A percentile compares a stretch with the other conserved stretches of the same genome.
Conservation (phyloP, 2,888 invertebrate genomes). For the Lochmaea capreae region DNA sequence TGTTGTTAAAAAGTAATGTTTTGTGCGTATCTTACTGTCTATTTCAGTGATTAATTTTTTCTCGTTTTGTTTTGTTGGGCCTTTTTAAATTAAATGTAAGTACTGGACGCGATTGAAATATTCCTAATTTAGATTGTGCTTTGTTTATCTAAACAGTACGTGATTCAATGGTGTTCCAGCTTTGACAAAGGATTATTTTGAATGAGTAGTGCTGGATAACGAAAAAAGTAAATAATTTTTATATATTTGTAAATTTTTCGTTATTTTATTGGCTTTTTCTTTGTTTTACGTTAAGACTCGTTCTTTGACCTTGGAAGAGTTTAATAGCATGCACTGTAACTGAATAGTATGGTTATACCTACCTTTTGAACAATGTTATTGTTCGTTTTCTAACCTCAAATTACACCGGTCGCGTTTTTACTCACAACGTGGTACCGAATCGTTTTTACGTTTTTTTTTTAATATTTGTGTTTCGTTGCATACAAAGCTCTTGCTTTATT, state of each 20-base stretch:
- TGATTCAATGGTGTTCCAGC: slow-evolving; percentile 39
- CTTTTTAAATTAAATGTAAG: slow-evolving; percentile 39
- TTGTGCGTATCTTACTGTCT: slow-evolving; percentile 31
- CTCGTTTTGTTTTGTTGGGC: slow-evolving; percentile 34
- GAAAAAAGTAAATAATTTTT: slow-evolving; percentile 46
- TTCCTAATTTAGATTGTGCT: slow-evolving; percentile 36
- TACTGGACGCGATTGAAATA: slow-evolving; percentile 39
- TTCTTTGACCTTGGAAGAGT: slow-evolving; percentile 33
- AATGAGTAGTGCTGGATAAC: slow-evolving; percentile 41
- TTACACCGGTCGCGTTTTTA: slow-evolving; percentile 24
- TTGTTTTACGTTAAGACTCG: slow-evolving; percentile 26
- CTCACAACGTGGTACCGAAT: slow-evolving; percentile 1
- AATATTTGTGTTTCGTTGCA: background rate
- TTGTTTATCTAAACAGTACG: slow-evolving; percentile 42
- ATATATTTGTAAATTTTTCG: slow-evolving; percentile 29
- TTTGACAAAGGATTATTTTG: slow-evolving; percentile 43
- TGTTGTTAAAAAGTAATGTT: slow-evolving; percentile 32
- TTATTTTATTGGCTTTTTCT: slow-evolving; percentile 23
- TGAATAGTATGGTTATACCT: slow-evolving; percentile 12
- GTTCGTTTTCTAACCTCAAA: slow-evolving; percentile 28
- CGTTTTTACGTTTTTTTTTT: background rate
- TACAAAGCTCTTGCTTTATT: background rate
- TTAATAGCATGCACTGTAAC: slow-evolving; percentile 31
- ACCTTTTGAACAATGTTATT: slow-evolving; percentile 21
- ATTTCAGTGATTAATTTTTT: slow-evolving; percentile 33